Conservation (phyloP, 2,797 vertebrate genomes). For the Cygnus olor region DNA sequence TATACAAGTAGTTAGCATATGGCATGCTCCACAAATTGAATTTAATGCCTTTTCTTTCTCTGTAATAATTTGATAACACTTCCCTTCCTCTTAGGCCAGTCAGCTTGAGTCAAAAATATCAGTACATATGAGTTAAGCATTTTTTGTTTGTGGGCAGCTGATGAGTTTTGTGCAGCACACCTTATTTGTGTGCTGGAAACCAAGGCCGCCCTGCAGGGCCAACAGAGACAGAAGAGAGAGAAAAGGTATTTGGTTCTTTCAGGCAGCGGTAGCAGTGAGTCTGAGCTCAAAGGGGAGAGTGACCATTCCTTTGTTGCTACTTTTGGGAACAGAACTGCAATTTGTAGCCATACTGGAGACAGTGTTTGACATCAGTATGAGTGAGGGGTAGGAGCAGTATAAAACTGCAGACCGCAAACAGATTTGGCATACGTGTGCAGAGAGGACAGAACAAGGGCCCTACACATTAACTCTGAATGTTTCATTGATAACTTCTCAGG, state of each 20-base stretch:
- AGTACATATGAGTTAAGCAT: background rate
- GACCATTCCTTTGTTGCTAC: background rate
- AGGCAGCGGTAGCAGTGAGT: background rate
- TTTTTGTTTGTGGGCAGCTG: background rate
- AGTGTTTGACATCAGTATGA: background rate
- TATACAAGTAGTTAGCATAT: background rate
- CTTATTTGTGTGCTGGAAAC: background rate
- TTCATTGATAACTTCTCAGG: constrained; percentile 17
- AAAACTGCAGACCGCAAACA: background rate
- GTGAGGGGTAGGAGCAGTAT: background rate
- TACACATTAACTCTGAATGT: background rate
- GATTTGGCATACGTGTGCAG: background rate
- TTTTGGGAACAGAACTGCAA: background rate
- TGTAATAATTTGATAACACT: background rate
- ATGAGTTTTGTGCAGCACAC: background rate
- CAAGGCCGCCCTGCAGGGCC: background rate
- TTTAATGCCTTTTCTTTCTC: background rate
- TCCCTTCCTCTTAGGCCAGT: background rate
- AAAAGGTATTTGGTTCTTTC: background rate
- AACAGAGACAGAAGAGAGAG: background rate
- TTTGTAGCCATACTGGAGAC: background rate
- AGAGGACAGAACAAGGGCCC: background rate
- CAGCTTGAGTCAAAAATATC: background rate
- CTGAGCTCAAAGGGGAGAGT: background rate
- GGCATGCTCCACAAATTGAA: background rate